phyloP scores from a whole-genome alignment of 1,140 invertebrate genomes.

The Antheraea pernyi region DNA sequence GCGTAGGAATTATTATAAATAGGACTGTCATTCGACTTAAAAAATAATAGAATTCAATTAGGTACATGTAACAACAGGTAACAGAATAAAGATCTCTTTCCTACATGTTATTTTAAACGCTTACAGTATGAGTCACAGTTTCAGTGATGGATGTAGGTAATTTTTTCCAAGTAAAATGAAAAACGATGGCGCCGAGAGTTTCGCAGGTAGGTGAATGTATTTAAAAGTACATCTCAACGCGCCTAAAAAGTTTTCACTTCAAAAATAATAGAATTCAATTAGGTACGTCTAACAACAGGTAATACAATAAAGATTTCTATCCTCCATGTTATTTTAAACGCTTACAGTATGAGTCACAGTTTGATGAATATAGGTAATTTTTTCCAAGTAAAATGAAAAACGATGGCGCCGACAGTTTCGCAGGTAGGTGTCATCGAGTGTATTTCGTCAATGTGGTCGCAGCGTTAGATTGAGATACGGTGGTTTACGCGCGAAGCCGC shows the following conservation, averaged over 20 bases:
- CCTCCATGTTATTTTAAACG: not conserved
- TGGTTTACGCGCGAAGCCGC: slow-evolving; percentile 43
- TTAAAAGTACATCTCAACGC: no score
- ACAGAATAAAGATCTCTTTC: not conserved
- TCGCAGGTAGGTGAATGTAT: slow-evolving; percentile 38
- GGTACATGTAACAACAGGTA: not conserved
- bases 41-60: not conserved
- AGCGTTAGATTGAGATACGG: slow-evolving; percentile 38
- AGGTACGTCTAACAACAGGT: not conserved
- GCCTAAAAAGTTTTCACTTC: no score
- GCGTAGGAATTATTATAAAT: no score
- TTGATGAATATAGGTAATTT: slow-evolving; percentile 1
- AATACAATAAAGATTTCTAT: not conserved
- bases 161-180: not conserved
- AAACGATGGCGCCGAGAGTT: not conserved
- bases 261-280: not conserved
- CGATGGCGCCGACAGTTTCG: not conserved
- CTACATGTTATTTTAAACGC: not conserved
- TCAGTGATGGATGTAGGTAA: slow-evolving; percentile 4
- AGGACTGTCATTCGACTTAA: no score
- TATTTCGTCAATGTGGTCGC: slow-evolving; percentile 29
- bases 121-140: not conserved
- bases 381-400: not conserved
- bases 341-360: not conserved
- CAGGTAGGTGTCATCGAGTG: slow-evolving; percentile 41